Evolutionary conservation across 2,888 invertebrate genomes (phyloP), one percentile per base, ranked within the genome.

Genomic region (Acronicta leporina): DNA sequence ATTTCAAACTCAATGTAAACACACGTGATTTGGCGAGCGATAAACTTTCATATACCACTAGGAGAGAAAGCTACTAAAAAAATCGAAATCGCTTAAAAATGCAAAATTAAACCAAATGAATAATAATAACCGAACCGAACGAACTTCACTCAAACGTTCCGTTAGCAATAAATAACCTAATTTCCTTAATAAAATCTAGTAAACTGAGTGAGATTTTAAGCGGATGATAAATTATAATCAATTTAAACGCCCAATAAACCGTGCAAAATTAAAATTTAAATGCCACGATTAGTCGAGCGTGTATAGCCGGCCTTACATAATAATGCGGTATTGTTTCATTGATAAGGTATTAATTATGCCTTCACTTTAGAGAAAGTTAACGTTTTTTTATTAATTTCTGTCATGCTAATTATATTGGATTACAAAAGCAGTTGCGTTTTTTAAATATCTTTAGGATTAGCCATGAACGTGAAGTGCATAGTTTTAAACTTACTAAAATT

Each of bases 321-420:
- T 72, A 64, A 72, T 62, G 59, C 57, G 38, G 52, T 45, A 76
- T 68, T 73, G 68, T 68, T 66, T 61, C 54, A 66, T 75, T 70
- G 61, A 68, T 64, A 72, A 55, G 35, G 15, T 59, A 57, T 40
- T 68, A 25, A 67, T 75, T 75, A 62, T 67, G 51, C 53, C 44
- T 63, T 60, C 48, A 30, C 38, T 46, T 45, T 43, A 63, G 65
- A 68, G 62, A 70, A 65, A 61, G 72, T 62, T 7, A 48, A 20
- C n/a, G 64, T 68, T 49, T 60, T n/a, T 52, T 68, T 20, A 27
- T 49, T 52, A 42, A 69, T 57, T 60, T 52, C 35, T 41, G 20
- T n/a, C 45, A 63, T 43, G 20, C 11, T 53, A 50, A 63, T 63
- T 48, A 51, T 30, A 38, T 53, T 16, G 16, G 38, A 4, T 40